Evolutionary conservation across 1,140 invertebrate species (phyloP).

Genomic region (Lasaia peninsularis): DNA sequence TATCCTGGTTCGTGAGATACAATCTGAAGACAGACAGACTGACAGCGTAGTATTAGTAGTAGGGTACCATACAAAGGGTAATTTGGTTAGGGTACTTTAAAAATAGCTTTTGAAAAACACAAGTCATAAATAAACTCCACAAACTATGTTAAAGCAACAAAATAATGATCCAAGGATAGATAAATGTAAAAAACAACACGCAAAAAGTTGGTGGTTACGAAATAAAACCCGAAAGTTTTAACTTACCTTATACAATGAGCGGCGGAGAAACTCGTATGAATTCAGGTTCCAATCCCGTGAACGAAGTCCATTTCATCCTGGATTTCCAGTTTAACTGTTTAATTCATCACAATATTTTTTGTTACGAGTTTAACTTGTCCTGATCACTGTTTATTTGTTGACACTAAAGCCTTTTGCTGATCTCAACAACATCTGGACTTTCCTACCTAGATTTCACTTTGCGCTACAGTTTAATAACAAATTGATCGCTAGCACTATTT

Average conservation of each 20-base stretch:
- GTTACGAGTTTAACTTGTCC: constrained; percentile 52
- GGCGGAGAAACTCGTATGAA: constrained; percentile 54
- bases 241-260: constrained; percentile 73
- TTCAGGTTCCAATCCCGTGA: constrained; percentile 45
- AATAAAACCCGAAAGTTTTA: constrained; percentile 71
- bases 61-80: too few species aligned
- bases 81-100: too few species aligned
- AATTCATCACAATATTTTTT: constrained; percentile 65
- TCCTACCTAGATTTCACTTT: constrained; percentile 54
- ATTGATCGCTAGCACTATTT: not conserved
- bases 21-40: too few species aligned
- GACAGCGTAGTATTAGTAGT: too few species aligned
- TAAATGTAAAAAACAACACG: constrained; percentile 25
- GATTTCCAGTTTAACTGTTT: constrained; percentile 68
- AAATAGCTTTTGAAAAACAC: too few species aligned
- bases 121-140: not conserved
- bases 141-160: not conserved
- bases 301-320: constrained; percentile 57
- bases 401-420: constrained; percentile 62
- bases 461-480: constrained; percentile 17
- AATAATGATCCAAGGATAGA: not conserved
- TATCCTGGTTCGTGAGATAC: too few species aligned
- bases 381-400: constrained; percentile 71
- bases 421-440: constrained; percentile 54
- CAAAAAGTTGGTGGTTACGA: constrained; percentile 58